Evolutionary conservation across 2,113 vertebrate species (phyloP), one percentile per base, ranked within the genome.

Genomic region (Corythornis cristatus): DNA sequence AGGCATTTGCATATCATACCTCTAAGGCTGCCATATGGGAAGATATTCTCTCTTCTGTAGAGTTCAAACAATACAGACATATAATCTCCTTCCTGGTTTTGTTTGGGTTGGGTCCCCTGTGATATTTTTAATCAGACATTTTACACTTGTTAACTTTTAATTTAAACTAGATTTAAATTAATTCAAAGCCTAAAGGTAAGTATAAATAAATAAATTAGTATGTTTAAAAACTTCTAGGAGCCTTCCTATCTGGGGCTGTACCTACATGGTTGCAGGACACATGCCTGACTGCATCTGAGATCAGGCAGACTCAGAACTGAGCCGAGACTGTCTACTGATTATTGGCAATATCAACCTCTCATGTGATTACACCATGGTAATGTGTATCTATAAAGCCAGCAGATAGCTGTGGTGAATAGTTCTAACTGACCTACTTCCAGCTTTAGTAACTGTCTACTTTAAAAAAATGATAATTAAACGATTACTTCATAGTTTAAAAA

Each of bases 251-350:
- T 48, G 46, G 5, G n/a, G 5, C 53, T 76, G 12, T 50, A 11
- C 17, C 65, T 61, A 15, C 61, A 31, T 22, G 29, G 25, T 40
- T 62, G 37, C 53, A 82, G 64, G 43, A 82, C 18, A 72, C 9
- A 19, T 28, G n/a, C 4, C 28, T 80, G 37, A 48, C 46, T 85
- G 85, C 21, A 71, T 20, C 33, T 54, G 33, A 68, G 50, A 28
- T 12, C 43, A 53, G 37, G 13, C 9, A 66, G 33, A 51, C n/a
- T 62, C 15, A 31, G 35, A 66, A 65, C 42, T 25, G 53, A 77
- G 10, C 15, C 20, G 15, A 29, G 35, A 4, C 40, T 13, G 3
- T 76, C 40, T 61, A 28, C 0, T 2, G 2, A 1, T 74, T 76
- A 50, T 45, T 5, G 4, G 12, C 21, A 92, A 17, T 35, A 45